Percentiles rank a stretch among this genome's conserved stretches.
Conservation (phyloP, 2,113 vertebrate genomes). For the Chitala chitala region DNA sequence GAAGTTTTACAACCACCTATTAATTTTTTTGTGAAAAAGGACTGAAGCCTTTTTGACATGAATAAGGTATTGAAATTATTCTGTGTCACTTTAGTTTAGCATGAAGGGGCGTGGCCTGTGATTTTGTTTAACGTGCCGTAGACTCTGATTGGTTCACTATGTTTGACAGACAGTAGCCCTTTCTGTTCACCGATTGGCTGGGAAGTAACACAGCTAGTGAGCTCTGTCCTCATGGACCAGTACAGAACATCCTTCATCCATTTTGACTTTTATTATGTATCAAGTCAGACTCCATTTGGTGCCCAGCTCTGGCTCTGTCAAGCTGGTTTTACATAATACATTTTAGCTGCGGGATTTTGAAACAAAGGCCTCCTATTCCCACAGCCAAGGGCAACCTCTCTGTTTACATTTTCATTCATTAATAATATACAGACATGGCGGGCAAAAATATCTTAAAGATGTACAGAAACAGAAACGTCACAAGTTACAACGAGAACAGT, state of each 20-base stretch:
- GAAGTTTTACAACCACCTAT: too few species aligned
- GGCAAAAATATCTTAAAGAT: too few species aligned
- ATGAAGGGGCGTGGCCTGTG: background rate
- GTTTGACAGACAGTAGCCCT: background rate
- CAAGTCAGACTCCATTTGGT: slow-evolving; percentile 11
- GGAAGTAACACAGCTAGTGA: background rate
- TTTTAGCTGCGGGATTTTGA: background rate
- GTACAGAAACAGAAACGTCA: too few species aligned
- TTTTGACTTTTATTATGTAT: slow-evolving; percentile 23
- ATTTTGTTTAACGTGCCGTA: background rate
- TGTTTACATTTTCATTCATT: too few species aligned
- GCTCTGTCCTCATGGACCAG: background rate
- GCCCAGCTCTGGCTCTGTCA: background rate
- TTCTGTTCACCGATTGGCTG: background rate
- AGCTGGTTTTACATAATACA: background rate
- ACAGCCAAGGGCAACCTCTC: too few species aligned
- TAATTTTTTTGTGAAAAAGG: too few species aligned
- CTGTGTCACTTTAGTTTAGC: too few species aligned
- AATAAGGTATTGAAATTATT: too few species aligned
- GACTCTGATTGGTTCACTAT: background rate
- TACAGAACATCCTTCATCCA: slow-evolving; percentile 8
- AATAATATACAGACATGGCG: too few species aligned
- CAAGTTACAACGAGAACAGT: too few species aligned
- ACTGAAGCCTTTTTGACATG: too few species aligned
- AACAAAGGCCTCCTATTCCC: slow-evolving; percentile 6